Evolutionary conservation across 2,888 invertebrate species (phyloP), one percentile per base, ranked within the genome.

Genomic region (Hyppa rectilinea): DNA sequence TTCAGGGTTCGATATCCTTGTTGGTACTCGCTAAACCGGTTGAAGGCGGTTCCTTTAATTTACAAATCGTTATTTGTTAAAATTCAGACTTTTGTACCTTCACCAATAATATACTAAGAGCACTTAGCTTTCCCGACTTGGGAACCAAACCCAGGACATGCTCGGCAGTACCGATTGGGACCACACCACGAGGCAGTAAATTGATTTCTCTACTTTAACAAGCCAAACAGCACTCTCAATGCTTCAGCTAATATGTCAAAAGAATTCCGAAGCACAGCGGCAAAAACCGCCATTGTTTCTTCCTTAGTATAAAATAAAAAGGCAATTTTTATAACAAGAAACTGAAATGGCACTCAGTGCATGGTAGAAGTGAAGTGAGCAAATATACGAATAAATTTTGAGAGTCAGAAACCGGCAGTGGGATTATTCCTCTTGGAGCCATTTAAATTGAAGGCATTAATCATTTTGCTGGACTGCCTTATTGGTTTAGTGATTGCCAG

Each of bases 331-430:
- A 61, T 81, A 78, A 77, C 76, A 80, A 80, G 79, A 61, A 85
- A 83, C 76, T 79, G 78, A 78, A 86, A 83, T 77, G 79, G 79
- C 83, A 80, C 83, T 87, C 81, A 73, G 71, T 74, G 78, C 84
- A 80, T 73, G 76, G 80, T 59, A 75, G 64, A 78, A 79, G 74
- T 84, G 72, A 79, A 86, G 80, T 83, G 81, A 80, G 83, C 81
- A 85, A 86, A 85, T 84, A 85, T 82, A 84, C 74, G 85, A 85
- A 86, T 88, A 86, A 78, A 87, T 88, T 87, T 81, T 78, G 81
- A 83, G 77, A 84, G 82, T 81, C 82, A 73, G 82, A 81, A 84
- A 79, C 67, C 75, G 76, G 81, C 70, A 43, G 63, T 45, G 10
- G 62, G 59, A 69, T 67, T 66, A 64, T 80, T 87, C 83, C 78